Base-by-base conservation (phyloP, 2,113 vertebrate genomes). In the Rhabdornis inornatus region DNA sequence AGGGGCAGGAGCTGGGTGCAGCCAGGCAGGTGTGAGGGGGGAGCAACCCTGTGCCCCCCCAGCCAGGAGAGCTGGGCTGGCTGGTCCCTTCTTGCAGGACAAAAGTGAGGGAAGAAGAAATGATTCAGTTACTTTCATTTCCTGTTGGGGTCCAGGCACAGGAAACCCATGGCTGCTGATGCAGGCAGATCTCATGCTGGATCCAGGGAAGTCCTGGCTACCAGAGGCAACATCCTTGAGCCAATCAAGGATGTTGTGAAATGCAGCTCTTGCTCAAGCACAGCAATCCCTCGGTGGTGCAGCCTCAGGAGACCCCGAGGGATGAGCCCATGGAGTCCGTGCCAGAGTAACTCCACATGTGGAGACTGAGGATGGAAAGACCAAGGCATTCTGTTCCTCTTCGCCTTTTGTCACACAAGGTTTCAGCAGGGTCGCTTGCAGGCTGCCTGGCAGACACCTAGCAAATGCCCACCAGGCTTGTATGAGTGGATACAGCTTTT, bases 311-410 rank as follows among this genome's bases (percentile, higher is more conserved):
- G 44, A 18, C 44, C 52, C 60, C 1, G 3, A n/a, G 35, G 42
- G 45, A 77, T 1, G 4, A 37, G 33, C 9, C 0, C 56, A 44
- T 0, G 0, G 22, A 33, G 49, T 39, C 21, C 0, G 2, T 65
- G n/a, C 68, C 11, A 13, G 18, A 60, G 57, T 16, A 76, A 23
- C 25, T 27, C 1, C 0, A 37, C 65, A 40, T 3, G 0, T 4
- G 39, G 19, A 44, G 18, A 18, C 23, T 0, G 0, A 35, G 27
- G 24, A 57, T 50, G 11, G 13, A 24, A 20, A 33, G 9, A 42
- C 5, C 4, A 6, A 45, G 28, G 27, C 1, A 1, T 57, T 37
- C 3, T 2, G 25, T 21, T 42, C 44, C 18, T 4, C 27, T 57
- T 35, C 77, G 55, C 44, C 20, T 60, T 64, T 55, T 22, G 18